Evolutionary conservation across 2,113 vertebrate species (phyloP).

Genomic region (Arizona elegans): DNA sequence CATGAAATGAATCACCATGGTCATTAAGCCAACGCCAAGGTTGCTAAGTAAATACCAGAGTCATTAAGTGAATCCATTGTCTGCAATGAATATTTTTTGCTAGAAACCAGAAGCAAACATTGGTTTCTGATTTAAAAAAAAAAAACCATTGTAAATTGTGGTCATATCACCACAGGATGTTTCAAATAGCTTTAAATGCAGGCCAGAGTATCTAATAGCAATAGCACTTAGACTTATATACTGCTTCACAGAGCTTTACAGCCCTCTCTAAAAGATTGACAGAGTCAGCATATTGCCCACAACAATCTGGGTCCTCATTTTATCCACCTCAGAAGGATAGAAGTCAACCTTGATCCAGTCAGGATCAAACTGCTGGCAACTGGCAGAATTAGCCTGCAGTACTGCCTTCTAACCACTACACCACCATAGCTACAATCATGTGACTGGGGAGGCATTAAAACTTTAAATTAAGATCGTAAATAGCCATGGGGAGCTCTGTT

Average conservation of each 20-base stretch:
- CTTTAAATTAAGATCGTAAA: not conserved
- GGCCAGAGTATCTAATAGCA: not conserved
- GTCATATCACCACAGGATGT: not conserved
- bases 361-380: not conserved
- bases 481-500: not conserved
- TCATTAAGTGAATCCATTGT: not conserved
- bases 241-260: not conserved
- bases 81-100: not conserved
- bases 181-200: not conserved
- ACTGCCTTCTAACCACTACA: not conserved
- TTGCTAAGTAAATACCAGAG: not conserved
- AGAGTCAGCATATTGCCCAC: not conserved
- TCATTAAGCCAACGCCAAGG: not conserved
- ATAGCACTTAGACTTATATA: not conserved
- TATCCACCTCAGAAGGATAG: not conserved
- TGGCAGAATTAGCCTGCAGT: not conserved
- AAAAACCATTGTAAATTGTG: not conserved
- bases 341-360: not conserved
- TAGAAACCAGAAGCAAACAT: not conserved
- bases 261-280: not conserved
- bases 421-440: not conserved
- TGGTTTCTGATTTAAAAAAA: not conserved
- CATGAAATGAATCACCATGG: not conserved
- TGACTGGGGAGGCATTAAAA: not conserved
- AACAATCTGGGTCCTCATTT: not conserved